These are phyloP conservation scores for Pseudococcus longispinus DNA, from an alignment of 2,888 invertebrate species.

Conservation along the genomic window DNA sequence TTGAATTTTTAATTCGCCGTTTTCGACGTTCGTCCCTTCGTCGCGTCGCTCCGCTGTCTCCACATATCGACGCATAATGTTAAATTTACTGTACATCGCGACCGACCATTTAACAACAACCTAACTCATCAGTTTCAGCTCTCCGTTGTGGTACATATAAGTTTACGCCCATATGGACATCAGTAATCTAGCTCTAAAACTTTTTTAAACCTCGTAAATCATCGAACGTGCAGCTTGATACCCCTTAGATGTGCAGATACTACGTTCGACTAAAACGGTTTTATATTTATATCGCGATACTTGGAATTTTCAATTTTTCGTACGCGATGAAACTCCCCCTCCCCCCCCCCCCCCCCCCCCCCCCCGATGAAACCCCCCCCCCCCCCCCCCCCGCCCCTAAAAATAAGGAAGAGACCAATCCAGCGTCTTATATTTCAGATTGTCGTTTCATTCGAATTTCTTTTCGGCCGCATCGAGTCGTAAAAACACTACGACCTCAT, in stretches of 20 bases:
- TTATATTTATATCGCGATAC: neutral
- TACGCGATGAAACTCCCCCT: neutral
- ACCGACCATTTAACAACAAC: neutral
- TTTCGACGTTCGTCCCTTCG: neutral
- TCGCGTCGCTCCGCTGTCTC: neutral
- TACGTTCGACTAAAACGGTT: neutral
- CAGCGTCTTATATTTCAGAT: neutral
- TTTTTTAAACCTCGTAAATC: constrained; percentile 27
- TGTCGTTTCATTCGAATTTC: neutral
- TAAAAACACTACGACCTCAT: constrained; percentile 1
- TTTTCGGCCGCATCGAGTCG: neutral
- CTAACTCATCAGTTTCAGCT: neutral
- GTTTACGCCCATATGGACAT: neutral
- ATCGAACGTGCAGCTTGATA: neutral
- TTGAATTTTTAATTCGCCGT: neutral
- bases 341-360: neutral
- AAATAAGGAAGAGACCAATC: neutral
- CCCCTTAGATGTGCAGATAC: neutral
- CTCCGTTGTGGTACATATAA: neutral
- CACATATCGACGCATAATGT: neutral
- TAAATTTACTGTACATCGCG: neutral
- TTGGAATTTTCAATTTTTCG: neutral
- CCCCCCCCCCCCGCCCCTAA: neutral
- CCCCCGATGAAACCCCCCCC: too few species aligned
- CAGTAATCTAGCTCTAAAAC: neutral